phyloP scores from a whole-genome alignment of 2,797 vertebrate genomes.

The Psittacula derbiana region DNA sequence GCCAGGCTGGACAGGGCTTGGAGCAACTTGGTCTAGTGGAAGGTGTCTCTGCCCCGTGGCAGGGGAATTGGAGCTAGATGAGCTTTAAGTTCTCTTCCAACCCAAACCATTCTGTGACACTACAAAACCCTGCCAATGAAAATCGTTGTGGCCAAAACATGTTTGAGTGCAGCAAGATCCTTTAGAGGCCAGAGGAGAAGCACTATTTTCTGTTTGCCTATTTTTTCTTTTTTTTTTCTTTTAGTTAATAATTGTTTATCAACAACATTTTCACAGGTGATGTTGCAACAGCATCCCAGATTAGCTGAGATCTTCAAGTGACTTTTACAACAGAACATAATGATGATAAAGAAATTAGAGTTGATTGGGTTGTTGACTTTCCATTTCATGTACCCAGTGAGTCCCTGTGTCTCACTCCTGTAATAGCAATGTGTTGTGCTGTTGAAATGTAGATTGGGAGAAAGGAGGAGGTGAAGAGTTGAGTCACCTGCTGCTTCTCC shows the following conservation, averaged over 20 bases:
- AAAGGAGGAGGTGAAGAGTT: neutral
- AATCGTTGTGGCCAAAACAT: neutral
- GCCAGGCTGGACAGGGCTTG: neutral
- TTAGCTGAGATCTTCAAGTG: neutral
- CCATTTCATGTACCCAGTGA: accelerated
- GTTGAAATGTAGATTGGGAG: neutral
- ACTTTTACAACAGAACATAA: neutral
- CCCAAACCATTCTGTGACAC: neutral
- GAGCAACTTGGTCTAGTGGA: neutral
- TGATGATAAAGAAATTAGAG: neutral
- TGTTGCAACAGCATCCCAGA: neutral
- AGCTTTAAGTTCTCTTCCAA: neutral
- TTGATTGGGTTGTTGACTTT: neutral
- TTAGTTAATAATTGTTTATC: neutral
- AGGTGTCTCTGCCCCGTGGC: neutral
- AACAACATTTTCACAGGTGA: neutral
- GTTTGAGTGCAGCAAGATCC: neutral
- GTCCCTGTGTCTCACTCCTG: neutral
- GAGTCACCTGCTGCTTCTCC: neutral
- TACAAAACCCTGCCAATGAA: neutral
- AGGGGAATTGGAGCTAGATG: neutral
- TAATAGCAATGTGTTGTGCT: neutral
- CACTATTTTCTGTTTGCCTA: neutral
- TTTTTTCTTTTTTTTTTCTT: neutral
- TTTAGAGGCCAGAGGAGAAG: neutral